Conservation (phyloP, 2,797 vertebrate species). For the Poliocrania exsul region DNA sequence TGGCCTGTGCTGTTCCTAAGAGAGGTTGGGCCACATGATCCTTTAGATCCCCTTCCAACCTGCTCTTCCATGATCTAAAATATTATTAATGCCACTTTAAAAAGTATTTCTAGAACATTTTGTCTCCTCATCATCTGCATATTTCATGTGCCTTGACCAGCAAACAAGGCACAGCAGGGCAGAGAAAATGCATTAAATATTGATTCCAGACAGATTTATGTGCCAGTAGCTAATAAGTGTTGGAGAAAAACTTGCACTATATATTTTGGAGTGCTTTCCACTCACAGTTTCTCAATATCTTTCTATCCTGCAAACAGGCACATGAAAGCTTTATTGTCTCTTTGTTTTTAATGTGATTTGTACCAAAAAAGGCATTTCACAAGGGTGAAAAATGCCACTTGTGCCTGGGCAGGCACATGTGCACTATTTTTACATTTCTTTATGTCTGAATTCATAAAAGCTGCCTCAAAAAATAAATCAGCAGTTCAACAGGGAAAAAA, state of each 20-base stretch:
- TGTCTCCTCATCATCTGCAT: not conserved
- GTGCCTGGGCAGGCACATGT: fast-evolving
- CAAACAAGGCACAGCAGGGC: not conserved
- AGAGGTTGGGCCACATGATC: too few relatives aligned
- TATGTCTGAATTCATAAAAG: not conserved
- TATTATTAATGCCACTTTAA: not conserved
- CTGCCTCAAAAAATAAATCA: not conserved
- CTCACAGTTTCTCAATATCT: not conserved
- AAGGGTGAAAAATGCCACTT: not conserved
- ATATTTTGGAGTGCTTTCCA: not conserved
- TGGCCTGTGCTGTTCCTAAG: not conserved
- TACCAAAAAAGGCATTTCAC: not conserved
- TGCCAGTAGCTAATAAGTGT: not conserved
- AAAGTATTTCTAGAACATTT: not conserved
- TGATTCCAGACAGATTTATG: not conserved
- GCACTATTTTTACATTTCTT: not conserved
- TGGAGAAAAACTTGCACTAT: not conserved
- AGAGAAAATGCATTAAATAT: not conserved
- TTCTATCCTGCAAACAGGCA: not conserved
- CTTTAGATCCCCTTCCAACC: not conserved
- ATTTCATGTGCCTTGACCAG: not conserved
- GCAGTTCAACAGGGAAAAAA: not conserved
- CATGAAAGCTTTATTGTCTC: not conserved
- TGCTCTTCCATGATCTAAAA: not conserved
- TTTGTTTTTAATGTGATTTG: not conserved